These are phyloP conservation scores for Drosophila kanekoi DNA, from an alignment of 2,888 invertebrate genomes.

Conservation along the genomic window DNA sequence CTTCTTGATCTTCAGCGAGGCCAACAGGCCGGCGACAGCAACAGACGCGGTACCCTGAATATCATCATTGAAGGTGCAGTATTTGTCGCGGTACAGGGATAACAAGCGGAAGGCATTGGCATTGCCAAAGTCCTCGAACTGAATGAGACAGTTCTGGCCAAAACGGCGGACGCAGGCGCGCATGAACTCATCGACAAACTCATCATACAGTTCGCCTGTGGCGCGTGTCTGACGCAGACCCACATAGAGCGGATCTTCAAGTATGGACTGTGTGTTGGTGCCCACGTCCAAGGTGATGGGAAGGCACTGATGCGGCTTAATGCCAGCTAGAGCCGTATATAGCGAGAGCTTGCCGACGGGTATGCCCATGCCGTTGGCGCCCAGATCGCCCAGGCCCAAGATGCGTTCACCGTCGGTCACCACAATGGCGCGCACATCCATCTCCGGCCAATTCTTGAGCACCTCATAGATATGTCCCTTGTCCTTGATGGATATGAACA, in stretches of 20 bases:
- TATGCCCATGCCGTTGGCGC: conserved; percentile 99
- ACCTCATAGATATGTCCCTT: conserved; percentile 97
- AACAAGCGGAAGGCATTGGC: conserved; percentile 97
- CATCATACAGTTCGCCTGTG: conserved; percentile 94
- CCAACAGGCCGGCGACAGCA: conserved; percentile 96
- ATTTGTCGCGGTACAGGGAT: conserved; percentile 93
- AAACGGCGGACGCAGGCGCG: conserved; percentile 92
- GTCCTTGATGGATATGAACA: conserved; percentile 98
- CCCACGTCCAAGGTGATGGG: conserved; percentile 97
- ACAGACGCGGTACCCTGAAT: conserved; percentile 99
- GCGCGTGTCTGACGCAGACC: conserved; percentile 94
- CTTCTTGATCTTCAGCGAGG: conserved; percentile 93
- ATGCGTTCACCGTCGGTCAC: conserved; percentile 99
- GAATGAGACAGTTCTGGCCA: conserved; percentile 94
- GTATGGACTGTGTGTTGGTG: conserved; percentile 93
- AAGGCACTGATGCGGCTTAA: conserved; percentile 97
- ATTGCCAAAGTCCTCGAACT: conserved; percentile 99
- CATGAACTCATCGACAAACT: conserved; percentile 99
- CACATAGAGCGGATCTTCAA: conserved; percentile 97
- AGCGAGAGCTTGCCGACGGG: conserved; percentile 98
- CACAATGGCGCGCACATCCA: conserved; percentile 94
- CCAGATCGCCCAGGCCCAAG: conserved; percentile 98
- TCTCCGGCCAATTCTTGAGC: conserved; percentile 92
- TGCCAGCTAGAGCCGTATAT: conserved; percentile 98
- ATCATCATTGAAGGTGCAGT: conserved; percentile 99